phyloP scores from a whole-genome alignment of 2,888 invertebrate genomes.

The Drosophila subquinaria region DNA sequence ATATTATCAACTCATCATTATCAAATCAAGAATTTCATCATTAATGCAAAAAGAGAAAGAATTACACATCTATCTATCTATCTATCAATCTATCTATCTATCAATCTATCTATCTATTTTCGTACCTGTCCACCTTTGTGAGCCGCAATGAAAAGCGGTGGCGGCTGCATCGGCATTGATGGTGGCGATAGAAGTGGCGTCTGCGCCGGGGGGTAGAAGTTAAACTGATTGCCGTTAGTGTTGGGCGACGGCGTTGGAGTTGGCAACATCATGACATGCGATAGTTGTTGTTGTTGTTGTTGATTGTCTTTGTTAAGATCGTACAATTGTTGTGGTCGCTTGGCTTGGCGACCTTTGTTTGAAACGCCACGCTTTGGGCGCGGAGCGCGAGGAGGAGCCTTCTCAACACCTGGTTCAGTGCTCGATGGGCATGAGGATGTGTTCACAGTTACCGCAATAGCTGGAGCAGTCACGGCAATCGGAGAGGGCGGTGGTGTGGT shows the following conservation, averaged over 20 bases:
- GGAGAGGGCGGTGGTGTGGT: constrained; percentile 47
- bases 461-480: constrained; percentile 6
- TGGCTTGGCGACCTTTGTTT: constrained; percentile 31
- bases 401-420: constrained; percentile 10
- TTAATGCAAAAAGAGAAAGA: too few species aligned
- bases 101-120: too few species aligned
- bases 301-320: constrained; percentile 37
- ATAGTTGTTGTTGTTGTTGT: constrained; percentile 45
- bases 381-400: background rate
- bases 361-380: constrained; percentile 9
- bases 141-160: constrained; percentile 35
- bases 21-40: background rate
- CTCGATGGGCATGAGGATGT: background rate
- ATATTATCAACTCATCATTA: background rate
- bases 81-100: too few species aligned
- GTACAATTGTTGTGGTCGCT: constrained; percentile 53
- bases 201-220: constrained; percentile 38
- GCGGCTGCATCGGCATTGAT: constrained; percentile 13
- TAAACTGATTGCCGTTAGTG: constrained; percentile 53
- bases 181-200: constrained; percentile 22
- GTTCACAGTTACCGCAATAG: background rate
- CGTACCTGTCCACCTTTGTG: constrained; percentile 38
- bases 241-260: constrained; percentile 65
- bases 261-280: constrained; percentile 61
- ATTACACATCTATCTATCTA: too few species aligned